Evolutionary conservation across 1,140 invertebrate genomes (phyloP).

Genomic region (Megalopta genalis): DNA sequence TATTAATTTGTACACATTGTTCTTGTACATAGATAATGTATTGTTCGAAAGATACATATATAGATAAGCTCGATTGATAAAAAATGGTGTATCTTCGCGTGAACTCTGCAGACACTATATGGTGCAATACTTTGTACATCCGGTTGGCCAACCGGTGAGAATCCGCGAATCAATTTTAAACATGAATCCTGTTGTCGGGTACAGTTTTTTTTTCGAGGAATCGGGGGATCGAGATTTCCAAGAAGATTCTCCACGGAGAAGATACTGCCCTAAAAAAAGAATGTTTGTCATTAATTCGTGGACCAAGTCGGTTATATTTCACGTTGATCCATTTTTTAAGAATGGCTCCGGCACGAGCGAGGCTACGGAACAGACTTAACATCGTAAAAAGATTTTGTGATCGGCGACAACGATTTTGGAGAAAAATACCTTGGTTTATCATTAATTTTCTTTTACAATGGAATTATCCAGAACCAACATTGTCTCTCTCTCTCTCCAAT

Average conservation of each 20-base stretch:
- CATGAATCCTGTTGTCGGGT: not conserved
- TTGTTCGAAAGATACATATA: conserved; percentile 27
- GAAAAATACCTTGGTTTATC: not conserved
- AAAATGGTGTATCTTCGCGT: conserved; percentile 20
- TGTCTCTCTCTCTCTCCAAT: no score
- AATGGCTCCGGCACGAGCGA: not conserved
- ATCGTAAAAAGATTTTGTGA: not conserved
- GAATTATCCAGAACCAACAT: no score
- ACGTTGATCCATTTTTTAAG: conserved; percentile 7
- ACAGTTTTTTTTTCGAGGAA: not conserved
- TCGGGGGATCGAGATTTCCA: no score
- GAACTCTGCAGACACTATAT: conserved; percentile 22
- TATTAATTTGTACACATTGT: conserved; percentile 28
- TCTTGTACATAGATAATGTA: conserved; percentile 39
- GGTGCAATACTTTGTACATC: conserved; percentile 46
- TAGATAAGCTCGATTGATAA: conserved; percentile 29
- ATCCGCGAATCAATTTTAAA: not conserved
- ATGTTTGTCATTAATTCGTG: not conserved
- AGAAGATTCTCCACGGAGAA: no score
- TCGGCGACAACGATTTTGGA: not conserved
- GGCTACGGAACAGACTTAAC: not conserved
- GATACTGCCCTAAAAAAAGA: not conserved
- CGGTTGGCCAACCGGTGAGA: not conserved
- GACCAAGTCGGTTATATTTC: not conserved
- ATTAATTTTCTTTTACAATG: no score